These are phyloP conservation scores for Scophthalmus maximus DNA, from an alignment of 2,113 vertebrate genomes.

Conservation along the genomic window DNA sequence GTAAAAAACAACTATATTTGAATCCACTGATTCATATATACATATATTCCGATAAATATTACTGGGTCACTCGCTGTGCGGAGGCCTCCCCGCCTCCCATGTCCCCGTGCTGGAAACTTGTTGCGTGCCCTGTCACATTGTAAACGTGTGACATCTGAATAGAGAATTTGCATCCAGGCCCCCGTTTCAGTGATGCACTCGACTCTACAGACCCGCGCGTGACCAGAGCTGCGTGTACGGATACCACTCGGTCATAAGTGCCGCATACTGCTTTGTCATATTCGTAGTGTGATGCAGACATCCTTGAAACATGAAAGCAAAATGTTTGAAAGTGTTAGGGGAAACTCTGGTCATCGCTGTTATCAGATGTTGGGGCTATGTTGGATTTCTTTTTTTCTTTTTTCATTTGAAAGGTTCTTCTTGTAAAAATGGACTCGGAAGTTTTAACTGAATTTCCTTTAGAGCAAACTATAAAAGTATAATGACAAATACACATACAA, in stretches of 20 bases:
- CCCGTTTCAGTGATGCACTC: slow-evolving; percentile 57
- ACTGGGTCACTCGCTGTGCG: background rate
- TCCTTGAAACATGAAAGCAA: background rate
- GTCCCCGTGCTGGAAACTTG: slow-evolving; percentile 50
- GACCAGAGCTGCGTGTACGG: background rate
- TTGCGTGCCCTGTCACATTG: slow-evolving; percentile 48
- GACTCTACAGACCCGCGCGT: background rate
- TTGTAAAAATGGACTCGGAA: background rate
- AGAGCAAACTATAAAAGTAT: background rate
- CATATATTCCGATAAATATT: no score
- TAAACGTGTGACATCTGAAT: slow-evolving; percentile 19
- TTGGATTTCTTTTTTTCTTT: background rate
- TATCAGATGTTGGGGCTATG: slow-evolving; percentile 9
- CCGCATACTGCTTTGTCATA: background rate
- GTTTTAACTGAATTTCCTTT: background rate
- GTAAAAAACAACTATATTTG: no score
- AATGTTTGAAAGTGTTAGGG: background rate
- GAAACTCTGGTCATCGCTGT: background rate
- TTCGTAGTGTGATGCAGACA: background rate
- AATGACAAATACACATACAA: background rate
- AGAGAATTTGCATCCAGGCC: slow-evolving; percentile 41
- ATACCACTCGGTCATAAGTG: slow-evolving; percentile 3
- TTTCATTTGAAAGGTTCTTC: background rate
- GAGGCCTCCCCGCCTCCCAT: slow-evolving; percentile 48
- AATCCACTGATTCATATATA: no score